phyloP scores from a whole-genome alignment of 2,797 vertebrate genomes.

The Garrulus glandarius region DNA sequence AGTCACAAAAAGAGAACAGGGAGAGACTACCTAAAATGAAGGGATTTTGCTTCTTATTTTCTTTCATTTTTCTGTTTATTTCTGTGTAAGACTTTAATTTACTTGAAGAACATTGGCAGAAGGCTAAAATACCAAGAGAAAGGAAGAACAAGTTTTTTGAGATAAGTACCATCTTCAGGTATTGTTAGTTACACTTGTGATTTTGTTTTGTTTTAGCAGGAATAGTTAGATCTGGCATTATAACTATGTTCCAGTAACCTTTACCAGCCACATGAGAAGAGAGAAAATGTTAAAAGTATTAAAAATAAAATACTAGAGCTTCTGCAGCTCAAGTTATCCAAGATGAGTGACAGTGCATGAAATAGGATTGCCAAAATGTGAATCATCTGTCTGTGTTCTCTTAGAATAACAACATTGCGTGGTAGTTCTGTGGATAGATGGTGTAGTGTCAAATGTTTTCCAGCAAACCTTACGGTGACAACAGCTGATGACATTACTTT shows the following conservation, averaged over 20 bases:
- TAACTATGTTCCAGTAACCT: background rate
- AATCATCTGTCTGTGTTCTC: background rate
- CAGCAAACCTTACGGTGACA: background rate
- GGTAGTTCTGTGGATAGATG: background rate
- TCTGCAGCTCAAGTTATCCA: background rate
- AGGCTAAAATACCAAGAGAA: background rate
- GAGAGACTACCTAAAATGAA: background rate
- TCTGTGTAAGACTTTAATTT: background rate
- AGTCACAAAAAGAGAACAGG: background rate
- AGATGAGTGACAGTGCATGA: slow-evolving; percentile 3
- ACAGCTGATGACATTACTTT: background rate
- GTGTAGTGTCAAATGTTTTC: background rate
- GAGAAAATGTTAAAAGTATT: background rate
- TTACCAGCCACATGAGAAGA: background rate
- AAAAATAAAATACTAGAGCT: background rate
- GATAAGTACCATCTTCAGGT: background rate
- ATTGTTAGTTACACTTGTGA: background rate
- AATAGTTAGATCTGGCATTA: background rate
- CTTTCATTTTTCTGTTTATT: background rate
- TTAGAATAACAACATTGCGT: background rate
- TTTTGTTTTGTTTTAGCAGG: background rate
- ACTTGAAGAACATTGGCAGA: background rate
- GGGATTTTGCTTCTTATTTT: background rate
- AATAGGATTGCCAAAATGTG: slow-evolving; percentile 17
- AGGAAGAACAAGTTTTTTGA: background rate